phyloP scores from a whole-genome alignment of 2,888 invertebrate genomes.

The Agrochola lychnidis region DNA sequence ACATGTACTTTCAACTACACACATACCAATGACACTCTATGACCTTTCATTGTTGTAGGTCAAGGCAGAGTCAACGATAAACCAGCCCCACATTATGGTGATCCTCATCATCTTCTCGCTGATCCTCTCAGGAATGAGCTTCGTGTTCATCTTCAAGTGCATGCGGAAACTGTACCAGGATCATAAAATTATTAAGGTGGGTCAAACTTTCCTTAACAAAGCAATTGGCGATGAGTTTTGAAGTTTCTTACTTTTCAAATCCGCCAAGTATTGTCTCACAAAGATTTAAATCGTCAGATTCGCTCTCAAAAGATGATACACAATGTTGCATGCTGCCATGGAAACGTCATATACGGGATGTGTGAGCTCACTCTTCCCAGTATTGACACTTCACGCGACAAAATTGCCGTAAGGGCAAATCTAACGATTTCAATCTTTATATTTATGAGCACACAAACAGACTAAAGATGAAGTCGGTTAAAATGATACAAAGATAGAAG shows the following conservation, averaged over 20 bases:
- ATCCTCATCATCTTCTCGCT: constrained; percentile 97
- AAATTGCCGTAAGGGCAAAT: too few species aligned
- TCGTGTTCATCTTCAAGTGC: constrained; percentile 97
- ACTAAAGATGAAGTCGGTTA: background rate
- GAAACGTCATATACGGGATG: background rate
- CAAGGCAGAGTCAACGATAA: constrained; percentile 87
- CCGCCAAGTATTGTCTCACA: background rate
- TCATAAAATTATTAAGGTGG: constrained; percentile 96
- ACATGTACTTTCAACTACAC: too few species aligned
- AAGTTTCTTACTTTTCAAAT: background rate
- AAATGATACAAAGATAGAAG: background rate
- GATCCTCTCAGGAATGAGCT: constrained; percentile 96
- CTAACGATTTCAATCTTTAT: background rate
- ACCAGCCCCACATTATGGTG: constrained; percentile 93
- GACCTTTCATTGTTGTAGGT: constrained; percentile 77
- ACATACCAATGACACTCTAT: background rate
- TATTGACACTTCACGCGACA: background rate
- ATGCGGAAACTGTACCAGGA: constrained; percentile 96
- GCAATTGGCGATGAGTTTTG: too few species aligned
- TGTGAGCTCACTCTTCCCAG: background rate
- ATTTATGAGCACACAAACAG: background rate
- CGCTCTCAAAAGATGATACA: background rate
- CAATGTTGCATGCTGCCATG: background rate
- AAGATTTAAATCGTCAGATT: background rate
- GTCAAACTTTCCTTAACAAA: constrained; percentile 1